phyloP scores from a whole-genome alignment of 2,888 invertebrate genomes.

The Tyria jacobaeae region DNA sequence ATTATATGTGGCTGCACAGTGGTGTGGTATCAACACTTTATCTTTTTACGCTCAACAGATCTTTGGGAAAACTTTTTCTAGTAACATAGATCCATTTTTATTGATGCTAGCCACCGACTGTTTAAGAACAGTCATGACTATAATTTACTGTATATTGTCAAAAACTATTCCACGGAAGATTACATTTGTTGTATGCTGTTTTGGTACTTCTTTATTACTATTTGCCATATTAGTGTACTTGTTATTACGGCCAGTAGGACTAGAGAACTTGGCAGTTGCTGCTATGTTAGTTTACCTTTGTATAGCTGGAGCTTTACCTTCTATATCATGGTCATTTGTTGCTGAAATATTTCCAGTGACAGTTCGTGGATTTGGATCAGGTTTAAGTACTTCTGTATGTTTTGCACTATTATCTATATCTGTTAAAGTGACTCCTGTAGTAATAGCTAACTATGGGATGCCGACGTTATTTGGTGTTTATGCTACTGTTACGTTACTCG shows the following conservation, averaged over 20 bases:
- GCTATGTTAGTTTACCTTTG: constrained; percentile 56
- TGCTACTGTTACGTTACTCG: constrained; percentile 51
- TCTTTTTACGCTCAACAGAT: constrained; percentile 64
- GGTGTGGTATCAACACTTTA: constrained; percentile 63
- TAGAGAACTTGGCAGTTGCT: constrained; percentile 54
- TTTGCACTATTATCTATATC: constrained; percentile 58
- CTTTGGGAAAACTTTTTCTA: constrained; percentile 57
- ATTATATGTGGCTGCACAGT: constrained; percentile 57
- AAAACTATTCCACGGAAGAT: constrained; percentile 55
- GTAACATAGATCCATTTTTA: constrained; percentile 56
- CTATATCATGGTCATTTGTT: constrained; percentile 63
- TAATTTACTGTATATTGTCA: constrained; percentile 51
- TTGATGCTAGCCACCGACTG: constrained; percentile 62
- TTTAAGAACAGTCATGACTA: constrained; percentile 49
- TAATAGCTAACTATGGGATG: constrained; percentile 55
- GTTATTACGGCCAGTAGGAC: constrained; percentile 45
- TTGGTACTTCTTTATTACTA: constrained; percentile 47
- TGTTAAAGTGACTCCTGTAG: constrained; percentile 61
- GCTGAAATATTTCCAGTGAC: constrained; percentile 66
- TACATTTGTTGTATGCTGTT: constrained; percentile 51
- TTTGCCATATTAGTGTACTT: constrained; percentile 52
- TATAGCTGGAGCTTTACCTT: constrained; percentile 51
- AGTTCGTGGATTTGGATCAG: constrained; percentile 65
- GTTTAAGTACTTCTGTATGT: constrained; percentile 57
- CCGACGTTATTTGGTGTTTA: constrained; percentile 54